Percentiles rank a stretch among this genome's conserved stretches.
Conservation (phyloP, 2,113 vertebrate genomes). For the Rhynchopsitta pachyrhyncha region DNA sequence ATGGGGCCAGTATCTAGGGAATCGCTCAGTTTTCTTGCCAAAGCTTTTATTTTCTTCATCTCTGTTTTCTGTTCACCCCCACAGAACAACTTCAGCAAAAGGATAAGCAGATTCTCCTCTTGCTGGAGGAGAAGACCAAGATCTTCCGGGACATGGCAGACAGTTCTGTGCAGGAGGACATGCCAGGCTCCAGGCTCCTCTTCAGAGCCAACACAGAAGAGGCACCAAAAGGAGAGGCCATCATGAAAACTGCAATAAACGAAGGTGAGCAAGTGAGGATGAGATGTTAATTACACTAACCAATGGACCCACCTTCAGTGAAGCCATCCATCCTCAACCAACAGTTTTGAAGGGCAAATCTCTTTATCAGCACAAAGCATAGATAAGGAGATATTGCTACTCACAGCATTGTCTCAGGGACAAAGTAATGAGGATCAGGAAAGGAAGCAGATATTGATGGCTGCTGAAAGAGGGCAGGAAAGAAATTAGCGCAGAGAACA, state of each 20-base stretch:
- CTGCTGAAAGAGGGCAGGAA: not conserved
- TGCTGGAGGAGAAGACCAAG: slow-evolving; percentile 90
- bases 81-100: slow-evolving; percentile 90
- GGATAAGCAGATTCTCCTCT: slow-evolving; percentile 88
- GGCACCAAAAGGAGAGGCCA: slow-evolving; percentile 82
- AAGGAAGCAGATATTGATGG: not conserved
- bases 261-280: slow-evolving; percentile 81
- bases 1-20: slow-evolving; percentile 14
- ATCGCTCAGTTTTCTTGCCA: accelerated
- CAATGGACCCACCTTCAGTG: not conserved
- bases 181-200: slow-evolving; percentile 68
- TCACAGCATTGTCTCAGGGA: not conserved
- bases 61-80: not conserved
- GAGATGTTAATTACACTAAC: not conserved
- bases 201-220: slow-evolving; percentile 89
- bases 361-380: not conserved
- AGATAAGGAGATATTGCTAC: not conserved
- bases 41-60: not conserved
- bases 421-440: not conserved
- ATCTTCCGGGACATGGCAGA: slow-evolving; percentile 91
- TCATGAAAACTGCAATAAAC: slow-evolving; percentile 89
- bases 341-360: not conserved
- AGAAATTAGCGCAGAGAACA: not conserved
- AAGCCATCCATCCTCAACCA: not conserved
- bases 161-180: slow-evolving; percentile 73